Conservation (phyloP, 2,797 vertebrate species). For the Tolypeutes matacus region DNA sequence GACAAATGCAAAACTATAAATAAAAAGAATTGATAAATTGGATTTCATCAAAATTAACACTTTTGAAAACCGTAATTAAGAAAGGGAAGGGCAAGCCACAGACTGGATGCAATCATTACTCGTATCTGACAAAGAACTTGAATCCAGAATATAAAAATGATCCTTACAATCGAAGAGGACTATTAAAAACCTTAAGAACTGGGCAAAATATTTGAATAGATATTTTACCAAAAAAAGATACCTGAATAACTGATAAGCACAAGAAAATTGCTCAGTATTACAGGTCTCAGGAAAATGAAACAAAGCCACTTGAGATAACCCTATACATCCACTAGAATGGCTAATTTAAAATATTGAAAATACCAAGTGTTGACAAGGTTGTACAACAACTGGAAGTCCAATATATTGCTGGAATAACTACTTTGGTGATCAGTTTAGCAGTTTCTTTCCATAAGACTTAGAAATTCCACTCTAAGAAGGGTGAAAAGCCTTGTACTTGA, state of each 20-base stretch:
- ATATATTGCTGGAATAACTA: not conserved
- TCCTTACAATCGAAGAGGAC: not conserved
- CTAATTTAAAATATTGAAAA: slow-evolving; percentile 34
- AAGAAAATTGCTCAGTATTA: not conserved
- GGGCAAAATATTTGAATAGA: not conserved
- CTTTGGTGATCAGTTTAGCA: not conserved
- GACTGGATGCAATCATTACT: not conserved
- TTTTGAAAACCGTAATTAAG: not conserved
- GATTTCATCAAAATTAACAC: not conserved
- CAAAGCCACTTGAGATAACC: not conserved
- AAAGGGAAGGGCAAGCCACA: not conserved
- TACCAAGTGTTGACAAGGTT: not conserved
- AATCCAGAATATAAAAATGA: slow-evolving; percentile 19
- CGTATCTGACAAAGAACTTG: not conserved
- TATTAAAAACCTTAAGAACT: not conserved
- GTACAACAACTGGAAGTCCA: not conserved
- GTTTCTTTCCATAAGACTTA: not conserved
- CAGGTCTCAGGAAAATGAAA: not conserved
- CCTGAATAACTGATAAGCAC: not conserved
- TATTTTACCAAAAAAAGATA: too few species aligned
- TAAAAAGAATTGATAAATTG: not conserved
- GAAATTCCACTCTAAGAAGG: not conserved
- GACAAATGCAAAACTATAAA: not conserved
- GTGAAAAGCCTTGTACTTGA: not conserved
- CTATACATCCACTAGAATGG: not conserved